A percentile compares a stretch with the other conserved stretches of the same genome.
Evolutionary conservation across 2,797 vertebrate genomes (phyloP).

Genomic region (Xenops minutus): DNA sequence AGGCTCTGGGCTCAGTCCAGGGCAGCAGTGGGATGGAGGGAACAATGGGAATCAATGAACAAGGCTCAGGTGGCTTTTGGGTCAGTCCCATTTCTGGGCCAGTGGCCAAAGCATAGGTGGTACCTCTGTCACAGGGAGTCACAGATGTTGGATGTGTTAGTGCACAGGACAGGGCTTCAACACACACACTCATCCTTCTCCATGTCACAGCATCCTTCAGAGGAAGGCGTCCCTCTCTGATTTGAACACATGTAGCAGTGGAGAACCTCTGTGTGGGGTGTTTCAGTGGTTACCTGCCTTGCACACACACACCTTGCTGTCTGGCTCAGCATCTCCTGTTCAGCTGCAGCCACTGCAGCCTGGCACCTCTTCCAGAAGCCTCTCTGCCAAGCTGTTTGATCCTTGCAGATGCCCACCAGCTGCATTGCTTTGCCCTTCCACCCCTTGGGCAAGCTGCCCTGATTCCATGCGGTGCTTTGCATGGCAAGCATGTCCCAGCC

Average conservation of each 20-base stretch:
- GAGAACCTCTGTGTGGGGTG: neutral
- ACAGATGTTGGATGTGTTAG: neutral
- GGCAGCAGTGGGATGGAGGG: neutral
- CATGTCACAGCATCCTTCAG: neutral
- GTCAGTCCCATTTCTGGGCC: neutral
- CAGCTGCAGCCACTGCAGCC: neutral
- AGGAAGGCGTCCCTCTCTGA: neutral
- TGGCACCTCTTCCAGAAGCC: neutral
- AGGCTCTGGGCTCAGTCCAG: neutral
- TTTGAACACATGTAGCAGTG: neutral
- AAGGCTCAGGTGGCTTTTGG: neutral
- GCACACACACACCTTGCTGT: neutral
- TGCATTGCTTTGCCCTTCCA: neutral
- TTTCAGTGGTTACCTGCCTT: neutral
- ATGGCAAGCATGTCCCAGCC: neutral
- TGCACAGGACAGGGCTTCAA: neutral
- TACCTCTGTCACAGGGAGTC: neutral
- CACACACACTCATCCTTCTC: neutral
- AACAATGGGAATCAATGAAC: too few species aligned
- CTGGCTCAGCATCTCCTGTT: neutral
- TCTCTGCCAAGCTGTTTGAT: neutral
- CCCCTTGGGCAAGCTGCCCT: fast-evolving
- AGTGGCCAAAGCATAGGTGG: neutral
- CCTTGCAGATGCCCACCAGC: neutral
- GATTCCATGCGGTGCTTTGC: neutral